phyloP scores from a whole-genome alignment of 2,113 vertebrate genomes.

The Petromus typicus region DNA sequence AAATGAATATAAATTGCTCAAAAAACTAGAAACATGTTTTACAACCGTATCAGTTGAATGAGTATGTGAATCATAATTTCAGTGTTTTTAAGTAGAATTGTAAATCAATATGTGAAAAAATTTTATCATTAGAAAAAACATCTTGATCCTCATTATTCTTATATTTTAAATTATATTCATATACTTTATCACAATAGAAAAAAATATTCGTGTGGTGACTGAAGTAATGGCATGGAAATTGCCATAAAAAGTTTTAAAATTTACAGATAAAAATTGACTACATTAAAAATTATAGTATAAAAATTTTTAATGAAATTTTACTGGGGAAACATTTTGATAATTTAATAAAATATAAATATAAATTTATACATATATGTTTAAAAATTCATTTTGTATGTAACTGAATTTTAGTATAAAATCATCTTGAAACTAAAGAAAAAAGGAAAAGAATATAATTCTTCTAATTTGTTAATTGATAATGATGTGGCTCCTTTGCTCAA shows the following conservation, averaged over 20 bases:
- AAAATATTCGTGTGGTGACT: neutral
- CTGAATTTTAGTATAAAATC: neutral
- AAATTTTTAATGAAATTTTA: neutral
- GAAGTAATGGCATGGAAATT: neutral
- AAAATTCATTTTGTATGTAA: neutral
- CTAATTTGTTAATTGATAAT: neutral
- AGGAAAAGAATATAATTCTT: neutral
- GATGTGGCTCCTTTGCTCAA: neutral
- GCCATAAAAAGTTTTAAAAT: neutral
- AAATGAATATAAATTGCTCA: neutral
- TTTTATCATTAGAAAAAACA: neutral
- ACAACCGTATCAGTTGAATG: neutral
- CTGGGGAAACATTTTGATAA: neutral
- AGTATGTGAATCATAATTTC: neutral
- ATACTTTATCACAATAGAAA: neutral
- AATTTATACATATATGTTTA: neutral
- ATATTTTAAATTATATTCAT: neutral
- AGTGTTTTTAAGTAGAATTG: neutral
- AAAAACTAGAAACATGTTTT: neutral
- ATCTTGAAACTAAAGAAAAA: slow-evolving; percentile 2
- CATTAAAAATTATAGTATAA: neutral
- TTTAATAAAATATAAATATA: neutral
- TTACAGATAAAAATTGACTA: neutral
- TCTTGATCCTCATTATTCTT: neutral
- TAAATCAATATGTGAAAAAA: slow-evolving; percentile 1